Percentiles rank a stretch among this genome's conserved stretches.
Conservation (phyloP, 2,797 vertebrate species). For the Dallia pectoralis region DNA sequence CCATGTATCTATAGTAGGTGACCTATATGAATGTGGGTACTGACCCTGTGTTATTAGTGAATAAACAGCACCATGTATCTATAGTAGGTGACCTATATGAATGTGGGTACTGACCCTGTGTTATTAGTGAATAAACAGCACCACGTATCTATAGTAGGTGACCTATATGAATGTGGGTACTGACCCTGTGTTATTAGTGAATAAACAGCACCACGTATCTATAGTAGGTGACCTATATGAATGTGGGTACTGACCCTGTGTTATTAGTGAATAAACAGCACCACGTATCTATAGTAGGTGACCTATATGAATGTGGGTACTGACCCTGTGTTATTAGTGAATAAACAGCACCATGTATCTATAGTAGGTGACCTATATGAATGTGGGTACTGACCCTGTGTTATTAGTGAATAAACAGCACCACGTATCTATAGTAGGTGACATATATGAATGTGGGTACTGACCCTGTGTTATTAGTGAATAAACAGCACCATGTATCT, state of each 20-base stretch:
- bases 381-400: conserved; percentile 12
- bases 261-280: conserved; percentile 13
- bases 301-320: conserved; percentile 16
- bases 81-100: not conserved
- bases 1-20: not conserved
- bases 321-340: conserved; percentile 5
- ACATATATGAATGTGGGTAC: conserved; percentile 16
- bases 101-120: conserved; percentile 12
- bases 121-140: conserved; percentile 13
- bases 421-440: not conserved
- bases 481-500: conserved; percentile 2
- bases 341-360: conserved; percentile 2
- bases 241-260: conserved; percentile 12
- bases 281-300: not conserved
- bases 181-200: conserved; percentile 5
- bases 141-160: not conserved
- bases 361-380: not conserved
- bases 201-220: conserved; percentile 2
- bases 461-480: conserved; percentile 5
- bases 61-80: conserved; percentile 2
- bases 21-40: conserved; percentile 16
- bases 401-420: conserved; percentile 13
- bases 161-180: conserved; percentile 16
- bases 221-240: not conserved
- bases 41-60: conserved; percentile 5